These are phyloP conservation scores for Dicyrtomina minuta DNA, from an alignment of 2,888 invertebrate genomes.

Conservation along the genomic window DNA sequence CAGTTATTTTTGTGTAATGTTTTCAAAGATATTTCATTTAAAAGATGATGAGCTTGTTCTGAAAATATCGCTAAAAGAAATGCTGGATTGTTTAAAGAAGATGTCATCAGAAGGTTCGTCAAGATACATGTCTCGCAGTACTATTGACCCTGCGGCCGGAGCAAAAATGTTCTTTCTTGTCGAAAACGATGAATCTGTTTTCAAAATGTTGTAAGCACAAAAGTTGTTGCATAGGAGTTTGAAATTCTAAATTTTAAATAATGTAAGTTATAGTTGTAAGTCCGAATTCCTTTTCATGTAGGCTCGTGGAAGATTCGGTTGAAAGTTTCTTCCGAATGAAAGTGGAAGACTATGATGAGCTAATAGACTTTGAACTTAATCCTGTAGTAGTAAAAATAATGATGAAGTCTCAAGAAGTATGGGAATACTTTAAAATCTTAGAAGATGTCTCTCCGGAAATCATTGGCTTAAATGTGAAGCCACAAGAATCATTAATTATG, in stretches of 20 bases:
- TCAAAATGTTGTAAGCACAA: conserved; percentile 26
- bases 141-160: neutral
- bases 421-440: conserved; percentile 27
- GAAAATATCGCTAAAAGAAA: conserved; percentile 48
- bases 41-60: conserved; percentile 39
- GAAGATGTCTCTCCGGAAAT: conserved; percentile 31
- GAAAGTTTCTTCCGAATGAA: conserved; percentile 24
- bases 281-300: neutral
- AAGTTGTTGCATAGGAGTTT: neutral
- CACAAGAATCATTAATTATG: conserved; percentile 12
- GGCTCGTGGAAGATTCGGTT: conserved; percentile 24
- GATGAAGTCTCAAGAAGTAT: conserved; percentile 31
- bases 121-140: neutral
- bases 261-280: neutral
- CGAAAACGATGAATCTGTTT: conserved; percentile 20
- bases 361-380: conserved; percentile 29
- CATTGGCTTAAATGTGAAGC: conserved; percentile 16
- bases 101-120: conserved; percentile 8
- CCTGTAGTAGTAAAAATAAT: conserved; percentile 23
- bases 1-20: neutral
- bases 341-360: conserved; percentile 29
- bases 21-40: conserved; percentile 17
- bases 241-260: neutral
- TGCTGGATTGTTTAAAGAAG: conserved; percentile 48
- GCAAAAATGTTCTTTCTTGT: conserved; percentile 25